Conservation (phyloP, 2,888 invertebrate genomes). For the Drosophila villosipedis region DNA sequence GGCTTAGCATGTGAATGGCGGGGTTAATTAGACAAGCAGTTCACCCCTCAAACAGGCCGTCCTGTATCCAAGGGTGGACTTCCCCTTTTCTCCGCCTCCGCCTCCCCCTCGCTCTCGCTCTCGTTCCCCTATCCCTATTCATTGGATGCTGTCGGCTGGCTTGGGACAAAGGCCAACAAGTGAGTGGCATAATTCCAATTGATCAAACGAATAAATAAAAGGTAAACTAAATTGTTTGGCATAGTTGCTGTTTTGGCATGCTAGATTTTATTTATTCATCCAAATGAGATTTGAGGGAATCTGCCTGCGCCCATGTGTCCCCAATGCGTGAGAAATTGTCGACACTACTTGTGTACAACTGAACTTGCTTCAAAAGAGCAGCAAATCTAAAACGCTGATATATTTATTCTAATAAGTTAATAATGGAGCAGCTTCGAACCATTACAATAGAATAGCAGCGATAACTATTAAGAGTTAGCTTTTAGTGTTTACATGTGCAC, state of each 20-base stretch:
- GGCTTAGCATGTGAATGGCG: constrained; percentile 66
- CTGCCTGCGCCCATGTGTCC: neutral
- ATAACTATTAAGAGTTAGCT: neutral
- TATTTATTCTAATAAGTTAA: neutral
- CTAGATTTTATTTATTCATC: neutral
- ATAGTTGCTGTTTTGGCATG: constrained; percentile 17
- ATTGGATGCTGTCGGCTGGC: constrained; percentile 33
- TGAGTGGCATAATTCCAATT: constrained; percentile 33
- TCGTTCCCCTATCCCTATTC: neutral
- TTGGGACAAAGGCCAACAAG: constrained; percentile 31
- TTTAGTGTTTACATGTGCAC: neutral
- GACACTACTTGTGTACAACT: neutral
- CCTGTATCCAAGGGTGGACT: neutral
- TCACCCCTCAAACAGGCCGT: constrained; percentile 1
- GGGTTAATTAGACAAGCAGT: constrained; percentile 61
- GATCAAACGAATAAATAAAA: constrained; percentile 52
- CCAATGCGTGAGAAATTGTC: neutral
- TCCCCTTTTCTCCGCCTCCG: neutral
- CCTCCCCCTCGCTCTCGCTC: too few relatives aligned
- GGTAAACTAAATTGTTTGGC: constrained; percentile 47
- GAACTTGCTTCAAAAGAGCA: neutral
- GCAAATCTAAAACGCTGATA: neutral
- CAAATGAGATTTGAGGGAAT: neutral
- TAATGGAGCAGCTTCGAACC: neutral
- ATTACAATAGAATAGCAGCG: neutral